Evolutionary conservation across 2,113 vertebrate genomes (phyloP).

Genomic region (Hiodon alosoides): DNA sequence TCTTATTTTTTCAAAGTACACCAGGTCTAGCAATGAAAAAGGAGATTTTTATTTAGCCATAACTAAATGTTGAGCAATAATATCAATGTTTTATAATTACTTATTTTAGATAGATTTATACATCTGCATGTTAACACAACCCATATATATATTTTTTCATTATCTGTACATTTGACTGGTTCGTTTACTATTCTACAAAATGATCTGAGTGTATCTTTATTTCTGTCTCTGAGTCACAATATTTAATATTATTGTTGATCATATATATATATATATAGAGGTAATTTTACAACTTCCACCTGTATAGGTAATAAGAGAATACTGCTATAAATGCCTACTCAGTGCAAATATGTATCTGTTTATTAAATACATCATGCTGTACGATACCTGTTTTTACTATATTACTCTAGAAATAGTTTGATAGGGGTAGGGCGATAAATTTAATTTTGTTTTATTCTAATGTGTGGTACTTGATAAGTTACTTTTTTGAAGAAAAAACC

Average conservation of each 20-base stretch:
- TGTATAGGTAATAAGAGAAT: conserved; percentile 75
- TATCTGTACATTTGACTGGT: conserved; percentile 69
- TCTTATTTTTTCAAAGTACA: conserved; percentile 77
- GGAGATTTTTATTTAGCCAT: conserved; percentile 68
- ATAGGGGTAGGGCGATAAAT: conserved; percentile 69
- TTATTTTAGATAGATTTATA: conserved; percentile 79
- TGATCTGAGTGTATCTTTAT: conserved; percentile 68
- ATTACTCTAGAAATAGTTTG: conserved; percentile 79
- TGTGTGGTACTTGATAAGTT: conserved; percentile 81
- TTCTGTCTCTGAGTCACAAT: conserved; percentile 67
- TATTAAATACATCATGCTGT: conserved; percentile 80
- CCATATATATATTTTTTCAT: conserved; percentile 55
- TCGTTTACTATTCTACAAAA: conserved; percentile 71
- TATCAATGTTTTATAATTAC: conserved; percentile 72
- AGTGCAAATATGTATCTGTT: conserved; percentile 79
- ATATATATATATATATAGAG: conserved; percentile 75
- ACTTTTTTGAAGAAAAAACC: conserved; percentile 70
- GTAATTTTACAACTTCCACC: conserved; percentile 71
- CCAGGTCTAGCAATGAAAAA: conserved; percentile 36
- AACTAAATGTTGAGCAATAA: conserved; percentile 92
- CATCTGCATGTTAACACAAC: conserved; percentile 78
- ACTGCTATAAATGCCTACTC: conserved; percentile 73
- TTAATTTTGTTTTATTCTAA: conserved; percentile 79
- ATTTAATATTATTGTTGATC: conserved; percentile 76
- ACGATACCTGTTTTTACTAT: conserved; percentile 77